Evolutionary conservation across 2,113 vertebrate species (phyloP), one percentile per base, ranked within the genome.

Genomic region (Struthio camelus): DNA sequence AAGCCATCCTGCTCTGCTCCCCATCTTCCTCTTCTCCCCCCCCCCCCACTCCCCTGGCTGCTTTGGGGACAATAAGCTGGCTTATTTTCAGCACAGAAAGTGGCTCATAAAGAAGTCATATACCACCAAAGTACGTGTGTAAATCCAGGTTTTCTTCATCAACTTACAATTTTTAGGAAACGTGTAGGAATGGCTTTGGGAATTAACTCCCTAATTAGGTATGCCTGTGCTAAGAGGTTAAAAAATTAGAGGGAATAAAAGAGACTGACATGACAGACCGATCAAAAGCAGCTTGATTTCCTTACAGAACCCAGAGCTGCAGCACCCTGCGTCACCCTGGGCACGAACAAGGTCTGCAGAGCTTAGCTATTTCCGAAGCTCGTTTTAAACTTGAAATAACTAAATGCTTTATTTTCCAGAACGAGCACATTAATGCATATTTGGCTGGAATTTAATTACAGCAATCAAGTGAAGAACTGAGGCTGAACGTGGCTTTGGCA

Each of bases 401-500:
- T 2, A 2, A 38, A 75, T 23, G 67, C 51, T 82, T 79, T 61
- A 23, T 93, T 73, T 94, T 79, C 66, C 87, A 94, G 87, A 56
- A 80, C 9, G 17, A 90, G 66, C 24, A 70, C 0, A 1, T 78
- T 69, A 61, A 85, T 85, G 89, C 67, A 6, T 58, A 40, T 87
- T 78, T 93, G 94, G 87, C 79, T 94, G 91, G 87, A 59, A 83
- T 83, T 71, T 4, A 85, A 85, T 44, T n/a, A 58, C 87, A 80
- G 95, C 75, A 82, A 93, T 91, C 82, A 75, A 83, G 89, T 1
- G 24, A 73, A 67, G 72, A 94, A 85, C 14, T 73, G 91, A 88
- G 83, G 95, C 86, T 64, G 83, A 93, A 78, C 16, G 7, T 34
- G 84, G 89, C 93, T 94, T 89, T 96, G 95, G 94, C 95, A 96